Percentiles rank a stretch among this genome's conserved stretches.
Evolutionary conservation across 2,113 vertebrate genomes (phyloP).

Genomic region (Rhipidura dahli): DNA sequence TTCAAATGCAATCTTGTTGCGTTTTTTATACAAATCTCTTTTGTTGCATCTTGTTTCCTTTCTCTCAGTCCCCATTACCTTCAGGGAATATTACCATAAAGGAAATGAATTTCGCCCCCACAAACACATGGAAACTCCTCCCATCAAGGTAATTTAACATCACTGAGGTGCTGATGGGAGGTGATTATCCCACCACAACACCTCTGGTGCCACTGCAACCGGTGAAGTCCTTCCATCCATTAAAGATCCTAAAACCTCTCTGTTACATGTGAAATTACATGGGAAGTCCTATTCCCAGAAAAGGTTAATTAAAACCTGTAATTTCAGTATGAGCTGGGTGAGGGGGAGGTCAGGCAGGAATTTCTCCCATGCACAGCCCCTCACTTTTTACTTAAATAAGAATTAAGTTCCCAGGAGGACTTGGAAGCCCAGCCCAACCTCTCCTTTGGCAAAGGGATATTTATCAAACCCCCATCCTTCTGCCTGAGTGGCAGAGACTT

Average conservation of each 20-base stretch:
- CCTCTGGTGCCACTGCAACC: not conserved
- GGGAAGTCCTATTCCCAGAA: not conserved
- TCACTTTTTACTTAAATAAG: not conserved
- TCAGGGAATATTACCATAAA: not conserved
- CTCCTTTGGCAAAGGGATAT: not conserved
- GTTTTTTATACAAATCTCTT: not conserved
- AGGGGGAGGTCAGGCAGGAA: not conserved
- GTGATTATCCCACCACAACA: not conserved
- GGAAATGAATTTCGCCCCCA: not conserved
- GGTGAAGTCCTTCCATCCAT: not conserved
- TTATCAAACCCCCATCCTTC: not conserved
- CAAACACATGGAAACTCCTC: not conserved
- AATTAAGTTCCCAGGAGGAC: not conserved
- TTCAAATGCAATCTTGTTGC: not conserved
- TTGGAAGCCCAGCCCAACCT: not conserved
- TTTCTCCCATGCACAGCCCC: not conserved
- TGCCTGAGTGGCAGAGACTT: not conserved
- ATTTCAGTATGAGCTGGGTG: not conserved
- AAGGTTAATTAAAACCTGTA: not conserved
- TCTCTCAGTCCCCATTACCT: not conserved
- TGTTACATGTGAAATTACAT: not conserved
- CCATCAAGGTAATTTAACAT: not conserved
- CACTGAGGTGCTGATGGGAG: not conserved
- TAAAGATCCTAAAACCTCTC: not conserved
- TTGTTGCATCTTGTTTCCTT: not conserved